A percentile compares a stretch with the other conserved stretches of the same genome.
Evolutionary conservation across 2,797 vertebrate species (phyloP).

Genomic region (Pseudocheirus occidentalis): DNA sequence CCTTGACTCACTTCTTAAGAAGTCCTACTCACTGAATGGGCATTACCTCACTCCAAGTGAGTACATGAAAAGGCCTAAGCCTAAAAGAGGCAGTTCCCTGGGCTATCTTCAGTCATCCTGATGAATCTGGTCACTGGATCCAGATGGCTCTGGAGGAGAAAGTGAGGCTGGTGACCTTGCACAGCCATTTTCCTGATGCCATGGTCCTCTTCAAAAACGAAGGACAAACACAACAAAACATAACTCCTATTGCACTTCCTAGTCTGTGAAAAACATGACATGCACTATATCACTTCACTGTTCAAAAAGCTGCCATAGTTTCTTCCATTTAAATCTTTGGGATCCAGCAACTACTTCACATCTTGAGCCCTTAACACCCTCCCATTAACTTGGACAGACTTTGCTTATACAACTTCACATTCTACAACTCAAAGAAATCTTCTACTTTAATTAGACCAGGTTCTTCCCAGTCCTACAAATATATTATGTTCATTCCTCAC

Average conservation of each 20-base stretch:
- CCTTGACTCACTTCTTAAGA: too few relatives aligned
- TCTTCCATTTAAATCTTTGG: neutral
- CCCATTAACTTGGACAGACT: neutral
- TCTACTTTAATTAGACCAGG: neutral
- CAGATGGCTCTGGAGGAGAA: too few relatives aligned
- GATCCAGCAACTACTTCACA: neutral
- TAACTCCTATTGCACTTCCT: neutral
- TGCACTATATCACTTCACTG: neutral
- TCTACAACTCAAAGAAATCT: neutral
- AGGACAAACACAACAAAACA: too few relatives aligned
- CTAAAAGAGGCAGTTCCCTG: too few relatives aligned
- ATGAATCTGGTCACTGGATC: too few relatives aligned
- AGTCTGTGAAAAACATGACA: neutral
- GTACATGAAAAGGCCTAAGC: too few relatives aligned
- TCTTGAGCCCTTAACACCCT: neutral
- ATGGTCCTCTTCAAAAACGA: too few relatives aligned
- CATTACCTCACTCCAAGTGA: too few relatives aligned
- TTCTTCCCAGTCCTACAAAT: neutral
- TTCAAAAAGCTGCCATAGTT: neutral
- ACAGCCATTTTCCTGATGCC: too few relatives aligned
- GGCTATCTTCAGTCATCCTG: too few relatives aligned
- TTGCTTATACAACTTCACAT: neutral
- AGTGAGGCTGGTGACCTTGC: too few relatives aligned
- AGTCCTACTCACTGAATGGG: too few relatives aligned
- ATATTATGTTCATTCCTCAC: neutral